Conservation (phyloP, 2,888 invertebrate genomes). For the Drosophila helvetica region DNA sequence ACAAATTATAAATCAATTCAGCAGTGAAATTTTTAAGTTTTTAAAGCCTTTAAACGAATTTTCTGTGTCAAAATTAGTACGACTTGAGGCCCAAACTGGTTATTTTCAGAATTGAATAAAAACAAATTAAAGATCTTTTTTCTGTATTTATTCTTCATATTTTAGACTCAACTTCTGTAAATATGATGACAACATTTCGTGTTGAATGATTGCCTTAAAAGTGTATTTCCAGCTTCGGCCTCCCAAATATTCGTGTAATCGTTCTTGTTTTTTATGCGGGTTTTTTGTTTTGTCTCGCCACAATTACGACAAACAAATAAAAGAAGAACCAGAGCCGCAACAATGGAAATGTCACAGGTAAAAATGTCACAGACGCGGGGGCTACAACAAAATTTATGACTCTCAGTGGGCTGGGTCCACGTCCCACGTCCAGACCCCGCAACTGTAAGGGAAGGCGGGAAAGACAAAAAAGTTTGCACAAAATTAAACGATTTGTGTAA, state of each 20-base stretch:
- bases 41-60: too few relatives aligned
- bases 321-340: slow-evolving; percentile 53
- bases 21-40: too few relatives aligned
- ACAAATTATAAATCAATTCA: too few relatives aligned
- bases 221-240: not conserved
- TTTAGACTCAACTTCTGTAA: too few relatives aligned
- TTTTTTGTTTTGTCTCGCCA: slow-evolving; percentile 55
- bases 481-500: slow-evolving; percentile 80
- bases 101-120: too few relatives aligned
- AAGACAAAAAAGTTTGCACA: slow-evolving; percentile 47
- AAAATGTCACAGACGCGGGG: slow-evolving; percentile 59
- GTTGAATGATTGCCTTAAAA: not conserved
- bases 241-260: not conserved
- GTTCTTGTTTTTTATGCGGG: slow-evolving; percentile 7
- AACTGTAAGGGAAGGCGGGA: too few relatives aligned
- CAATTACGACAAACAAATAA: slow-evolving; percentile 76
- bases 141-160: too few relatives aligned
- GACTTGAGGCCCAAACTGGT: too few relatives aligned
- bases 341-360: slow-evolving; percentile 77
- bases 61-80: too few relatives aligned
- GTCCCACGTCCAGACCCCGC: not conserved
- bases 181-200: not conserved
- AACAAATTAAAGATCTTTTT: too few relatives aligned
- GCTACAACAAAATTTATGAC: slow-evolving; percentile 65
- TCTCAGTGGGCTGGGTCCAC: slow-evolving; percentile 43